A percentile compares a stretch with the other conserved stretches of the same genome.
Evolutionary conservation across 2,797 vertebrate species (phyloP).

Genomic region (Leucoraja ocellata): DNA sequence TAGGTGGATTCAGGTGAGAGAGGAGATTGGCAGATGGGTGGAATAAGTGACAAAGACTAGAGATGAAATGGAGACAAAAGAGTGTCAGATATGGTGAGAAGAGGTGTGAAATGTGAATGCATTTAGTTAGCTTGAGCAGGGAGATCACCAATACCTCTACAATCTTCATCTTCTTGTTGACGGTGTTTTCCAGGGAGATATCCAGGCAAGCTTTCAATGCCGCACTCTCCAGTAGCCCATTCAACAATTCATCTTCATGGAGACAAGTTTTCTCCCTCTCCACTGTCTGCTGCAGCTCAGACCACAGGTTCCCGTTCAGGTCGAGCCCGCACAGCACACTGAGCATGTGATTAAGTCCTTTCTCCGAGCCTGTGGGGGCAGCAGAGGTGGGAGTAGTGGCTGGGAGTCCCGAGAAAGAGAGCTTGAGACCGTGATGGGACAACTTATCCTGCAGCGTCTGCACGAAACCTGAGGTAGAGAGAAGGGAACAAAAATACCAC

Average conservation of each 20-base stretch:
- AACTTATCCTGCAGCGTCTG: constrained; percentile 67
- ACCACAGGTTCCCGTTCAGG: constrained; percentile 79
- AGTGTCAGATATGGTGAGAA: too few relatives aligned
- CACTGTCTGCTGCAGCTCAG: constrained; percentile 74
- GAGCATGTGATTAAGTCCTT: constrained; percentile 68
- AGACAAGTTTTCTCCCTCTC: constrained; percentile 68
- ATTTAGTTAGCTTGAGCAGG: neutral
- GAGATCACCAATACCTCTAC: constrained; percentile 65
- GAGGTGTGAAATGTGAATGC: neutral
- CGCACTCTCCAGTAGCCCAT: constrained; percentile 63
- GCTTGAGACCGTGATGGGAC: constrained; percentile 68
- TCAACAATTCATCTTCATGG: constrained; percentile 70
- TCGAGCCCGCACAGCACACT: constrained; percentile 71
- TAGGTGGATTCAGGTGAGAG: too few relatives aligned
- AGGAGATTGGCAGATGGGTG: too few relatives aligned
- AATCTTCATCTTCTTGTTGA: constrained; percentile 68
- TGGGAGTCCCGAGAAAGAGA: constrained; percentile 65
- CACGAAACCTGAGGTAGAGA: constrained; percentile 61
- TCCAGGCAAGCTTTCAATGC: constrained; percentile 75
- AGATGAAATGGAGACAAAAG: too few relatives aligned
- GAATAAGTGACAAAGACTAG: too few relatives aligned
- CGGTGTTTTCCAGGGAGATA: constrained; percentile 70
- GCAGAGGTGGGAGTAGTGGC: constrained; percentile 35
- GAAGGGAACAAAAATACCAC: neutral
- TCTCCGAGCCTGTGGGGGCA: constrained; percentile 47